Conservation (phyloP, 2,888 invertebrate genomes). For the Copidosoma aretas region DNA sequence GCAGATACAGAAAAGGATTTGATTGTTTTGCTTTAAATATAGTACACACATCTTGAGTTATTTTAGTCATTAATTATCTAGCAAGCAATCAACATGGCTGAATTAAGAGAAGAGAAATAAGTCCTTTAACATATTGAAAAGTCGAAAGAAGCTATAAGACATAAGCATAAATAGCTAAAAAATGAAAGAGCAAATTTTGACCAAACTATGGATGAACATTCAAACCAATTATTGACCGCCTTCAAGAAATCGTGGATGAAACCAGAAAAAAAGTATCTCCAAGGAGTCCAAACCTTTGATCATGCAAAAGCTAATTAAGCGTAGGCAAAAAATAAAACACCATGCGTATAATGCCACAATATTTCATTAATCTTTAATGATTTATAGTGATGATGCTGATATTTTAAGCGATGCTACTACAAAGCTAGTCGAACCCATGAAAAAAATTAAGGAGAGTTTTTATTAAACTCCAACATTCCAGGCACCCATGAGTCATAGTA, state of each 20-base stretch:
- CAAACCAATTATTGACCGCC: too few species aligned
- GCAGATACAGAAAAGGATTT: conserved; percentile 52
- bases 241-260: neutral
- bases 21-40: conserved; percentile 40
- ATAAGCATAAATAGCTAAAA: too few species aligned
- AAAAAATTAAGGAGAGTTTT: too few species aligned
- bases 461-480: too few species aligned
- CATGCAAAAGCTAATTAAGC: neutral
- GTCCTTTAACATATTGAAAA: too few species aligned
- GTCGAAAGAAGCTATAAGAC: too few species aligned
- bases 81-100: neutral
- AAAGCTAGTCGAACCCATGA: neutral
- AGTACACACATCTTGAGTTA: neutral
- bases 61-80: neutral
- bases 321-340: neutral
- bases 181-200: too few species aligned
- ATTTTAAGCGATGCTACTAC: neutral
- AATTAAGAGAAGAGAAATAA: neutral
- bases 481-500: too few species aligned
- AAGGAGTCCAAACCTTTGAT: neutral
- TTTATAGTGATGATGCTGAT: neutral
- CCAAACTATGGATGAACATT: too few species aligned
- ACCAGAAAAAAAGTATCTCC: neutral
- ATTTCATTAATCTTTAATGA: neutral
- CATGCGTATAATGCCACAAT: neutral